Percentiles rank a stretch among this genome's conserved stretches.
phyloP scores from a whole-genome alignment of 2,113 vertebrate species.

The Pyrgilauda ruficollis region DNA sequence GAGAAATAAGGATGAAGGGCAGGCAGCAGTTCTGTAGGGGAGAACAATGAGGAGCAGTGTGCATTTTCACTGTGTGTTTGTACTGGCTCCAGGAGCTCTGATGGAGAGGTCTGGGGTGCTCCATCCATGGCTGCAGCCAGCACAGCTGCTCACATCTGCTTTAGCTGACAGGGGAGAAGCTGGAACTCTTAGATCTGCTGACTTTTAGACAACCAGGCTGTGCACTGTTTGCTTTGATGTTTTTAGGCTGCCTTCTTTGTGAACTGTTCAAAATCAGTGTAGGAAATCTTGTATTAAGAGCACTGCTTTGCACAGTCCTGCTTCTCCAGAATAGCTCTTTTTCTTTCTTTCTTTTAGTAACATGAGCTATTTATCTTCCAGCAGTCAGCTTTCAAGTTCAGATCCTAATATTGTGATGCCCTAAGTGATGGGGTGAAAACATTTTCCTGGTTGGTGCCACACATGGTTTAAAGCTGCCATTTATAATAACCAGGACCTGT shows the following conservation, averaged over 20 bases:
- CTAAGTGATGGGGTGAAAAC: background rate
- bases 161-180: background rate
- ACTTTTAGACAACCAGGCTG: background rate
- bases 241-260: background rate
- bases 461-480: conserved; percentile 2
- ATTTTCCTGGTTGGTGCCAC: conserved; percentile 10
- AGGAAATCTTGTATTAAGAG: background rate
- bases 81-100: background rate
- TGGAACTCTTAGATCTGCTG: background rate
- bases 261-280: background rate
- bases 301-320: background rate
- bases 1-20: background rate
- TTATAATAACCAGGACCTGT: conserved; percentile 16
- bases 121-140: background rate
- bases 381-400: background rate
- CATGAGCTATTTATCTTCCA: background rate
- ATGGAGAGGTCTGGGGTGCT: background rate
- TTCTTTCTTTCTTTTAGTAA: background rate
- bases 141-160: background rate
- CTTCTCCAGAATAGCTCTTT: background rate
- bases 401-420: background rate
- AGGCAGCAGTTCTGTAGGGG: background rate
- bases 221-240: background rate
- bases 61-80: background rate
- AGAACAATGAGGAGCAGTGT: background rate